A percentile compares a stretch with the other conserved stretches of the same genome.
phyloP scores from a whole-genome alignment of 2,888 invertebrate species.

The Zygothrica quintamaculata region DNA sequence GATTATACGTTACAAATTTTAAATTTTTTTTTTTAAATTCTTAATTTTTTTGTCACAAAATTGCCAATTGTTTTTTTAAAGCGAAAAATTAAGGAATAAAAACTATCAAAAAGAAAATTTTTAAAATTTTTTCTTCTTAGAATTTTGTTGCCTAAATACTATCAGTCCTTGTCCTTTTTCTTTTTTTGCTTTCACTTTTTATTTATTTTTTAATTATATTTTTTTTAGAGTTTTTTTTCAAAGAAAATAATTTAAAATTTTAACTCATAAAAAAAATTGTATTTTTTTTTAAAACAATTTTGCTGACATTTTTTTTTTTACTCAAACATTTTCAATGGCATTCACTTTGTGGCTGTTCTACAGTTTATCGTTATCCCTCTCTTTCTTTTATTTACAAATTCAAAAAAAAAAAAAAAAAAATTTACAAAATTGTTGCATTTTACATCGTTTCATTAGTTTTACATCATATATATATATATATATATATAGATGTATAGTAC shows the following conservation, averaged over 20 bases:
- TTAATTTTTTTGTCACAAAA: constrained; percentile 16
- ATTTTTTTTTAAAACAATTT: background rate
- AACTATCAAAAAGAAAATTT: background rate
- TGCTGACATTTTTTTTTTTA: background rate
- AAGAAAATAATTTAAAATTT: too few species aligned
- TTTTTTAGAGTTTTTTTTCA: background rate
- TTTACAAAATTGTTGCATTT: background rate
- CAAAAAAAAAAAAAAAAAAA: too few species aligned
- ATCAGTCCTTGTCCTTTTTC: constrained; percentile 58
- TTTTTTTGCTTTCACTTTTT: constrained; percentile 1
- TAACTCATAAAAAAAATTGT: constrained; percentile 1
- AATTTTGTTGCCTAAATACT: constrained; percentile 48
- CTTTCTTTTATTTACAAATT: background rate
- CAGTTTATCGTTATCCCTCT: background rate
- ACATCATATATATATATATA: constrained; percentile 2
- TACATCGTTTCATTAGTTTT: background rate
- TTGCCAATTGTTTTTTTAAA: constrained; percentile 31
- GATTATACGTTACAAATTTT: constrained; percentile 55
- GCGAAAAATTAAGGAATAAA: too few species aligned
- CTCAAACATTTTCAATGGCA: background rate
- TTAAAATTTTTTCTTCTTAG: background rate
- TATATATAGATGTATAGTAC: constrained; percentile 10
- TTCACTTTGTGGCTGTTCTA: background rate
- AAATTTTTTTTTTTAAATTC: constrained; percentile 11
- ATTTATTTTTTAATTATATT: background rate